A percentile compares a stretch with the other conserved stretches of the same genome.
These are phyloP conservation scores for Caenorhabditis plicata DNA, from an alignment of 2,888 invertebrate species.

Conservation along the genomic window DNA sequence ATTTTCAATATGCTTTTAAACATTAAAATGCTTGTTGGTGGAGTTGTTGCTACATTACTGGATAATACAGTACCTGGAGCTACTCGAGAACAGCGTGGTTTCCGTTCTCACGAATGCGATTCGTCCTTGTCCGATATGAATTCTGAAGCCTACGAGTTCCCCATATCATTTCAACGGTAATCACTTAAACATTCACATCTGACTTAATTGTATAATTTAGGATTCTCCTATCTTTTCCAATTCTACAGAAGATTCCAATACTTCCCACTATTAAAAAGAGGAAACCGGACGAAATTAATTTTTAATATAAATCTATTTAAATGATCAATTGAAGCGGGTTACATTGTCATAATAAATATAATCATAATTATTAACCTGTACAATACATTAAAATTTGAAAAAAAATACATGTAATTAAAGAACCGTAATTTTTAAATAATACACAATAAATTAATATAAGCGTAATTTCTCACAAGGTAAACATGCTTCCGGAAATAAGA, in stretches of 20 bases:
- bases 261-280: conserved; percentile 12
- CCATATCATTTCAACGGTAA: conserved; percentile 9
- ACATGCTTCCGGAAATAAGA: too few relatives aligned
- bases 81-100: conserved; percentile 46
- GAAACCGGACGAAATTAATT: conserved; percentile 1
- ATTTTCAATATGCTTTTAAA: conserved; percentile 56
- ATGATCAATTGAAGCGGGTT: too few relatives aligned
- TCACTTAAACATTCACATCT: background rate
- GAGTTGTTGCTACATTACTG: conserved; percentile 67
- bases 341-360: too few relatives aligned
- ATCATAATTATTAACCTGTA: too few relatives aligned
- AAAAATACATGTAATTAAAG: too few relatives aligned
- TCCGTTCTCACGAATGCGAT: conserved; percentile 15
- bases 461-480: too few relatives aligned
- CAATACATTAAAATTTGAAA: too few relatives aligned
- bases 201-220: background rate
- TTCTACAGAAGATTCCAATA: conserved; percentile 21
- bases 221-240: conserved; percentile 9
- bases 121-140: conserved; percentile 3
- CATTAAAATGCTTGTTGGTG: conserved; percentile 67
- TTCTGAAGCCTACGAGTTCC: conserved; percentile 18
- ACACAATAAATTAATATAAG: too few relatives aligned
- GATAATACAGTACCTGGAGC: conserved; percentile 66
- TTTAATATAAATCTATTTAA: too few relatives aligned
- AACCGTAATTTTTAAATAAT: too few relatives aligned